Conservation (phyloP, 2,113 vertebrate species). For the Procavia capensis region DNA sequence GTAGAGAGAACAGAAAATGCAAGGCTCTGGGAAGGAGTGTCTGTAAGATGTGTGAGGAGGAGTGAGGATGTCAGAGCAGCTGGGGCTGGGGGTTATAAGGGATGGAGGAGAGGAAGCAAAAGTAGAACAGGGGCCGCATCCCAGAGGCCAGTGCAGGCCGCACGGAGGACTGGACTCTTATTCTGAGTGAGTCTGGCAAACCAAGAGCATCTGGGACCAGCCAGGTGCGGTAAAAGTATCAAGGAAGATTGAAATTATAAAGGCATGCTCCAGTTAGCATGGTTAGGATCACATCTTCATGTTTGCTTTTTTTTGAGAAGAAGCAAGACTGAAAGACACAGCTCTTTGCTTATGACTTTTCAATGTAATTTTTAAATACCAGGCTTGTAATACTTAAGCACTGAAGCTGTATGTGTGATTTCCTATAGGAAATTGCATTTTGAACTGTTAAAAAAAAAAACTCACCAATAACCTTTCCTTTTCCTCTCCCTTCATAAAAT, state of each 20-base stretch:
- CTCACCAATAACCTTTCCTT: not conserved
- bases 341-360: not conserved
- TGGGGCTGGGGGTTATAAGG: not conserved
- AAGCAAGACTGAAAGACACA: not conserved
- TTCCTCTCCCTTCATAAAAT: not conserved
- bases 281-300: not conserved
- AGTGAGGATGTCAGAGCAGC: not conserved
- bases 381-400: not conserved
- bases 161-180: not conserved
- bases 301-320: not conserved
- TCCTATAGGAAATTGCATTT: not conserved
- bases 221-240: not conserved
- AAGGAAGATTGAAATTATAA: not conserved
- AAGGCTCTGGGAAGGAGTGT: not conserved
- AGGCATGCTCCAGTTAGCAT: not conserved
- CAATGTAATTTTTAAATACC: not conserved
- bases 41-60: not conserved
- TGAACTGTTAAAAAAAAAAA: slow-evolving; percentile 37
- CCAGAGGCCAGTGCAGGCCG: not conserved
- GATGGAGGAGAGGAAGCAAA: not conserved
- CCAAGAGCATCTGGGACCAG: not conserved
- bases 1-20: not conserved
- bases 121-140: not conserved
- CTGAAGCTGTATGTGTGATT: not conserved
- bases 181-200: not conserved